These are phyloP conservation scores for Chaetorhynchus papuensis DNA, from an alignment of 2,113 vertebrate species.

Conservation along the genomic window DNA sequence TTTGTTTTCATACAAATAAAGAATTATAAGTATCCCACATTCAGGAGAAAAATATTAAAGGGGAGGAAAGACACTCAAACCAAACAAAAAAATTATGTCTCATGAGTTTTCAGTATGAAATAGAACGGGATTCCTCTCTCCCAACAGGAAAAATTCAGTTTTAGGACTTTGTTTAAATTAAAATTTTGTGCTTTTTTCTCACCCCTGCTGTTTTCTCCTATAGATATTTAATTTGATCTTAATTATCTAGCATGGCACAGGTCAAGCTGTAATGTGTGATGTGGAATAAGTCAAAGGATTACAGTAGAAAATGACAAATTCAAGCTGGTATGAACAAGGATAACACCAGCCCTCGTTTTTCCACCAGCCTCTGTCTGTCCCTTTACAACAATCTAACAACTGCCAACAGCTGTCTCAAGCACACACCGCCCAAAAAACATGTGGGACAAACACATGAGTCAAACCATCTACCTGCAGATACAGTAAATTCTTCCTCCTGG, in stretches of 20 bases:
- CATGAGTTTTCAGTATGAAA: not conserved
- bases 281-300: not conserved
- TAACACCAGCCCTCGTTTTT: not conserved
- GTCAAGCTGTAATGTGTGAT: not conserved
- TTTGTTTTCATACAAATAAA: not conserved
- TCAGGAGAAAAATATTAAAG: not conserved
- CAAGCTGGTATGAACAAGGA: not conserved
- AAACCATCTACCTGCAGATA: not conserved
- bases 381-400: not conserved
- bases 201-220: not conserved
- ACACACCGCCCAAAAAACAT: rapidly evolving
- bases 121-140: not conserved
- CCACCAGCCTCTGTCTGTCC: not conserved
- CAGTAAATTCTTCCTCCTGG: not conserved
- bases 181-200: not conserved
- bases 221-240: not conserved
- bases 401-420: not conserved
- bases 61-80: not conserved
- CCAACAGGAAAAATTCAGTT: not conserved
- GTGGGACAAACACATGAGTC: not conserved
- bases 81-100: not conserved
- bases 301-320: not conserved
- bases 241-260: not conserved
- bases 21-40: not conserved
- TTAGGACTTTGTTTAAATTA: not conserved